Conservation (phyloP, 2,888 invertebrate species). For the Hybos culiciformis region DNA sequence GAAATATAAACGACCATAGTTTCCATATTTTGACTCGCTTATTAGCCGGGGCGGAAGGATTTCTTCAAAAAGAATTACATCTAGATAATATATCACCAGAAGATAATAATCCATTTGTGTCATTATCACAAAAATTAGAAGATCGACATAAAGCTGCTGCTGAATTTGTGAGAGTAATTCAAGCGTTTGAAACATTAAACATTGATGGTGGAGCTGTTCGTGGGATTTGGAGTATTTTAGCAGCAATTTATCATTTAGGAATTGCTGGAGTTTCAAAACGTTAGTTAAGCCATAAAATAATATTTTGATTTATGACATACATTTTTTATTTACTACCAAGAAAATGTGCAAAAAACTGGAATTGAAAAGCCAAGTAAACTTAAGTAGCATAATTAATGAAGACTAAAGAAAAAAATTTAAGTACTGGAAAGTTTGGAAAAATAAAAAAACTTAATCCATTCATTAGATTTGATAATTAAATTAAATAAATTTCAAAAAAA, state of each 20-base stretch:
- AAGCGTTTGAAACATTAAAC: slow-evolving; percentile 60
- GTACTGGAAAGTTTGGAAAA: no score
- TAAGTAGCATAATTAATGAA: no score
- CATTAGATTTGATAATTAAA: no score
- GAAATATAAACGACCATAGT: slow-evolving; percentile 45
- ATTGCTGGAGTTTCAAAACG: slow-evolving; percentile 71
- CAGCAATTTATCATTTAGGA: slow-evolving; percentile 89
- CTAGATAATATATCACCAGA: slow-evolving; percentile 54
- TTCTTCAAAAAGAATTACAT: slow-evolving; percentile 66
- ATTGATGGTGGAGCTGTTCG: slow-evolving; percentile 67
- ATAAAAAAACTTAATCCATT: no score
- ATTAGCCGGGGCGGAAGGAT: slow-evolving; percentile 65
- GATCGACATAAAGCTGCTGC: slow-evolving; percentile 66
- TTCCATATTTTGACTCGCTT: slow-evolving; percentile 38
- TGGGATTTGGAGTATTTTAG: slow-evolving; percentile 74
- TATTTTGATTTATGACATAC: background rate
- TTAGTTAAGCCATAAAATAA: slow-evolving; percentile 20
- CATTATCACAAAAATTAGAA: slow-evolving; percentile 60
- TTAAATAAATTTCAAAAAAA: background rate
- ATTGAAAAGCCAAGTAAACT: no score
- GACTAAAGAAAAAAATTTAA: no score
- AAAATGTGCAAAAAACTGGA: no score
- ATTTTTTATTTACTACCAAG: background rate
- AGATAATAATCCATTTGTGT: slow-evolving; percentile 67
- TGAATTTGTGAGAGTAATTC: slow-evolving; percentile 67